Base-by-base conservation (phyloP, 2,888 invertebrate genomes). In the Cremastinae sp. region DNA sequence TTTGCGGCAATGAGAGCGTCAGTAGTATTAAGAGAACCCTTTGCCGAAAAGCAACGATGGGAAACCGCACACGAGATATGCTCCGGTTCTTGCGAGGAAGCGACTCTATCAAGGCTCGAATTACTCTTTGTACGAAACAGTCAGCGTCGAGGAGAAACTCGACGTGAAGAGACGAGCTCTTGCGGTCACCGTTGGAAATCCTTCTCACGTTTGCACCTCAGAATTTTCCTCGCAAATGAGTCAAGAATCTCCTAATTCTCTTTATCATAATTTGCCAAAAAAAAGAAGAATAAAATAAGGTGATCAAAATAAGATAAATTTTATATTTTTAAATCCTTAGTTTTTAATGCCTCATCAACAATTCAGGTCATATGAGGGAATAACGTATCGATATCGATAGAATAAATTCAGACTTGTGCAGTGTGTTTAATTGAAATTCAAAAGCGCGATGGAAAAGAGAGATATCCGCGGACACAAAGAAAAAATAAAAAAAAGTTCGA, bases 41-140 rank as follows among this genome's bases (percentile, higher is more conserved):
- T 38, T 51, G 51, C 38, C 18, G 16, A 38, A 64, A 51, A 64
- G 22, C 38, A 9, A 18, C 51, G 38, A 51, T 47, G 51, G 51
- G 14, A 64, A 51, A 51, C 38, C 64, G 38, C 64, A 34, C 22
- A 34, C 22, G 18, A 12, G 47, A 61, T 61, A 61, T 51, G 34
- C 36, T 28, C 20, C 18, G 18, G 20, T 49, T 38, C 51, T 64
- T 38, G 22, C 38, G 7, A 16, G 36, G 22, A 51, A 38, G 16
- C 51, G 28, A 38, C 18, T 64, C 12, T 14, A 51, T 64, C 64
- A 49, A 62, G 12, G 20, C 9, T 18, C 8, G 51, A 64, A 61
- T 61, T 64, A n/a, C 38, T 18, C 51, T 51, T 64, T 64, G 64
- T 51, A 38, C 9, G 14, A 41, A 64, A 51, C 20, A n/a, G 49